Base-by-base conservation (phyloP, 2,888 invertebrate species). In the Acanthococcus lagerstroemiae region DNA sequence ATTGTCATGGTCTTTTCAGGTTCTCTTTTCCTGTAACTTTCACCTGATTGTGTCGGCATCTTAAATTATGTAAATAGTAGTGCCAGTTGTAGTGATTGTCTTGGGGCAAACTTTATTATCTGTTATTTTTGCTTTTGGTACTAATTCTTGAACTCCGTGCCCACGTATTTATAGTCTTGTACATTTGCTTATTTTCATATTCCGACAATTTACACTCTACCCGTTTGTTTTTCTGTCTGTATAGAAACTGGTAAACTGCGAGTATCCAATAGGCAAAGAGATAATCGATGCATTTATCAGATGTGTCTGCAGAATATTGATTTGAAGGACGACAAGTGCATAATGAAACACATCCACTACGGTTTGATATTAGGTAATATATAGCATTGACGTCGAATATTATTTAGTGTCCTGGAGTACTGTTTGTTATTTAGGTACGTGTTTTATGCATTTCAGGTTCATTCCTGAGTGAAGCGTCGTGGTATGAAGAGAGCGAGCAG, bases 301-400 rank as follows among this genome's bases (percentile, higher is more conserved):
- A n/a, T n/a, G n/a, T n/a, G n/a, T n/a, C n/a, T n/a, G n/a, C n/a
- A n/a, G n/a, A n/a, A n/a, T n/a, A n/a, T n/a, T n/a, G n/a, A n/a
- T n/a, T n/a, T n/a, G n/a, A n/a, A n/a, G n/a, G 58, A 45, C 7
- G 45, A 58, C 46, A 45, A 26, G 44, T 58, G 44, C 46, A 58
- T 52, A 17, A 21, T 24, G 19, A 22, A 44, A 50, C 25, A 26
- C 4, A 63, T 63, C n/a, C 27, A 50, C 17, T 21, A 63, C 19
- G 63, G 63, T 30, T 52, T 63, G 54, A 54, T 50, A 54, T 52
- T 63, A 22, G 63, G 63, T 63, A n/a, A n/a, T n/a, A n/a, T n/a
- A n/a, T 30, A 24, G 52, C 21, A 22, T 12, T 50, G 1, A 19
- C 50, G 9, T 50, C 50, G 1, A 19, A 2, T n/a, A n/a, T 2